phyloP scores from a whole-genome alignment of 2,797 vertebrate species.

The Fratercula arctica region DNA sequence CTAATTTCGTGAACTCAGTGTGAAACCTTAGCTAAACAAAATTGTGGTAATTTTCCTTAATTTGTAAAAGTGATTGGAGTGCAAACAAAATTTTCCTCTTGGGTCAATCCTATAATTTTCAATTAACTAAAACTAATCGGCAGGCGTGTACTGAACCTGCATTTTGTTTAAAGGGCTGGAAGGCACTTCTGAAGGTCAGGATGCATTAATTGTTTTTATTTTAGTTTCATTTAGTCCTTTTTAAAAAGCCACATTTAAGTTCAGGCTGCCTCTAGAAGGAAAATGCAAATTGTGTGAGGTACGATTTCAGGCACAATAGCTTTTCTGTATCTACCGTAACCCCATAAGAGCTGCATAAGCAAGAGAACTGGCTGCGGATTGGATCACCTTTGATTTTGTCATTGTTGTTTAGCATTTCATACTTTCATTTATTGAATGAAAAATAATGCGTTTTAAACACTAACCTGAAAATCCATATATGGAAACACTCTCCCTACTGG shows the following conservation, averaged over 20 bases:
- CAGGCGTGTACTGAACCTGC: conserved; percentile 78
- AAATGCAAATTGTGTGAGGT: conserved; percentile 40
- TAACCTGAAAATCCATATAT: background rate
- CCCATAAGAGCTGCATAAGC: conserved; percentile 7
- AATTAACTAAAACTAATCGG: conserved; percentile 86
- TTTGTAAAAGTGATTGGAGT: conserved; percentile 86
- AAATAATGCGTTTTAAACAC: background rate
- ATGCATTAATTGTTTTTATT: conserved; percentile 73
- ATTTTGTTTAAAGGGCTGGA: conserved; percentile 82
- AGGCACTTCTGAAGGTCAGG: conserved; percentile 79
- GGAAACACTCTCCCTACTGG: background rate
- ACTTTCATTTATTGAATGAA: background rate
- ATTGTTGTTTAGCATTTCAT: background rate
- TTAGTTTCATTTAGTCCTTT: conserved; percentile 56
- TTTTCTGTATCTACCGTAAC: background rate
- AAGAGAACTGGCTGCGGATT: background rate
- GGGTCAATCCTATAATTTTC: conserved; percentile 87
- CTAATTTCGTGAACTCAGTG: conserved; percentile 85
- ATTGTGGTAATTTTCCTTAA: conserved; percentile 86
- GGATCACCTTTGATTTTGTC: conserved; percentile 2
- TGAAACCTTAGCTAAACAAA: conserved; percentile 85
- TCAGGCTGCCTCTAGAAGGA: conserved; percentile 13
- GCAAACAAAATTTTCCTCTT: conserved; percentile 86
- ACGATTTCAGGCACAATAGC: conserved; percentile 43
- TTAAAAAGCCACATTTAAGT: conserved; percentile 48